Base-by-base conservation (phyloP, 2,888 invertebrate species). In the Ormyrus nitidulus region DNA sequence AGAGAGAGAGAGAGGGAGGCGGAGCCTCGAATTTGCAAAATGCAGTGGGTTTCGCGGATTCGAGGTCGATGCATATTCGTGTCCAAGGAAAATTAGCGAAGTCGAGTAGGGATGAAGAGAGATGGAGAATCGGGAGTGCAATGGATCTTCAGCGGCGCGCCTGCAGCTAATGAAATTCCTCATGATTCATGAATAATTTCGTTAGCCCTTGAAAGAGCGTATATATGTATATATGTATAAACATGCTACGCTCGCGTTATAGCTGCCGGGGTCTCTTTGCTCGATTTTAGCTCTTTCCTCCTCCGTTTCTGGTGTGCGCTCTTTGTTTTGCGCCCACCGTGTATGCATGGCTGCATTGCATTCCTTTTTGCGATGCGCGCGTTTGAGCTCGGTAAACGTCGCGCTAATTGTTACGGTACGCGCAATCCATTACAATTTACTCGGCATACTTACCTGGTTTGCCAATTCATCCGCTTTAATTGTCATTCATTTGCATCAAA, bases 131-230 rank as follows among this genome's bases (percentile, higher is more conserved):
- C n/a, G 11, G 10, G 13, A 10, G 11, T n/a, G 11, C 6, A 7
- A 9, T 48, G 48, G 54, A 69, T 61, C 53, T 46, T 9, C n/a
- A 19, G 44, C 44, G 49, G 19, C 34, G 44, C 13, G 48, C 54
- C 11, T 46, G 13, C 46, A n/a, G 70, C 65, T 71, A 80, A 75
- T 76, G 75, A 76, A 80, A 80, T 80, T 80, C 75, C 75, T 71
- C 71, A 65, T 76, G 62, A 80, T 76, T 71, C 80, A 66, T 70
- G 75, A 68, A 80, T 80, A 76, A 76, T 80, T 80, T 65, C 64
- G 56, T 65, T 77, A 77, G 48, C 34, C 53, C 5, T 10, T 10
- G 48, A 62, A 49, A 48, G n/a, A 54, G 6, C 19, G 19, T 64
- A 10, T 54, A 19, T 61, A 48, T 64, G n/a, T 62, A 62, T 53